Evolutionary conservation across 1,140 invertebrate genomes (phyloP).

Genomic region (Drosophila yakuba): DNA sequence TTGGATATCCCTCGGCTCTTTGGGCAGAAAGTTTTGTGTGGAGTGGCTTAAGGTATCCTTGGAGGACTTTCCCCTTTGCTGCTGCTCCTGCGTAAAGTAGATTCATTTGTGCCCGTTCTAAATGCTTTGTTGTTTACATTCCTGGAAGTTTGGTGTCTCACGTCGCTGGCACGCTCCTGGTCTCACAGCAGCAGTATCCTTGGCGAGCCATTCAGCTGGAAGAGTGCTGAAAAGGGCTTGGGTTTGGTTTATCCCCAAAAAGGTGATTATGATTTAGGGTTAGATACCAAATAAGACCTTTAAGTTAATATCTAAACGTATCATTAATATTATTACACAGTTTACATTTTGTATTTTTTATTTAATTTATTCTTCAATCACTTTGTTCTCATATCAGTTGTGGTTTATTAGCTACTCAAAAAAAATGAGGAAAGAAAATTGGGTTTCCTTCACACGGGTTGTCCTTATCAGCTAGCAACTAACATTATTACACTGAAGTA

Average conservation of each 20-base stretch:
- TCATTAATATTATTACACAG: background rate
- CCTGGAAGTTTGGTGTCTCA: slow-evolving; percentile 76
- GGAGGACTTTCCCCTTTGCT: slow-evolving; percentile 1
- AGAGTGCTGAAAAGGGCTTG: slow-evolving; percentile 20
- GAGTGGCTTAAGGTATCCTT: slow-evolving; percentile 50
- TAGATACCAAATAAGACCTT: background rate
- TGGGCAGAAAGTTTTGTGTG: slow-evolving; percentile 49
- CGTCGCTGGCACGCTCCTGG: slow-evolving; percentile 46
- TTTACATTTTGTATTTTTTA: slow-evolving; percentile 11
- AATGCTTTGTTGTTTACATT: slow-evolving; percentile 82
- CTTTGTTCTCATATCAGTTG: slow-evolving; percentile 77
- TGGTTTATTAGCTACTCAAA: slow-evolving; percentile 75
- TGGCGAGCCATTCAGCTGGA: slow-evolving; percentile 49
- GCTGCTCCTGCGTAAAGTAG: slow-evolving; percentile 59
- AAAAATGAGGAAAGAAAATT: slow-evolving; percentile 50
- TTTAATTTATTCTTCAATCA: slow-evolving; percentile 74
- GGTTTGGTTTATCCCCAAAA: background rate
- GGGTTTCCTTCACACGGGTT: slow-evolving; percentile 44
- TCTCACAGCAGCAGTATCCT: background rate
- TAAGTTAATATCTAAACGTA: background rate
- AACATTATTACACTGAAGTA: slow-evolving; percentile 68
- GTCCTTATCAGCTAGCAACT: slow-evolving; percentile 58
- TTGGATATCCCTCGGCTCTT: slow-evolving; percentile 19
- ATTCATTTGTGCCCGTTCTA: slow-evolving; percentile 73
- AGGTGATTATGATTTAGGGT: background rate